These are phyloP conservation scores for Telmatochromis sp. DNA, from an alignment of 2,113 vertebrate genomes.

Conservation along the genomic window DNA sequence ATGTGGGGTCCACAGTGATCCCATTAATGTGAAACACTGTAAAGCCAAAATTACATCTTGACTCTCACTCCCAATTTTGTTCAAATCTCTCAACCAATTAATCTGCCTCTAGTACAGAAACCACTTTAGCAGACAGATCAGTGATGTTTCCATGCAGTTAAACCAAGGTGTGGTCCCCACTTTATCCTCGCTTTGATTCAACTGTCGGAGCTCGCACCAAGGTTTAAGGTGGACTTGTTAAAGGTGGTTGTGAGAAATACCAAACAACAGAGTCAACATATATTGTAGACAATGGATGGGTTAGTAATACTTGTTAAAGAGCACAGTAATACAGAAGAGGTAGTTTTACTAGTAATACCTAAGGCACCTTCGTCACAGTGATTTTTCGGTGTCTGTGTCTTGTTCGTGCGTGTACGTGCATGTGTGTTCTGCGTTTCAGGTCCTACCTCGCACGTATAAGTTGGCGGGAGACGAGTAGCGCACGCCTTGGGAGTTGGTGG, in stretches of 20 bases:
- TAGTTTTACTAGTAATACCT: not conserved
- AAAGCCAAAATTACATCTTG: not conserved
- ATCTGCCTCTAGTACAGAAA: conserved; percentile 55
- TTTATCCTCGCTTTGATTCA: not conserved
- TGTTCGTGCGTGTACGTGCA: not conserved
- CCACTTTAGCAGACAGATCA: conserved; percentile 47
- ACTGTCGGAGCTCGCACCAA: conserved; percentile 20
- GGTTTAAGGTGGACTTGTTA: conserved; percentile 61
- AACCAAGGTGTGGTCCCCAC: conserved; percentile 41
- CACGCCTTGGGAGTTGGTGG: conserved; percentile 92
- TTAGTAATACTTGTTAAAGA: conserved; percentile 58
- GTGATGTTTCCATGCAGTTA: conserved; percentile 63
- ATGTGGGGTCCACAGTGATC: not conserved
- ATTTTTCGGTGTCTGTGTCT: not conserved
- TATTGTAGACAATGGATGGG: conserved; percentile 62
- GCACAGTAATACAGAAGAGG: conserved; percentile 24
- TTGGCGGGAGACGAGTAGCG: conserved; percentile 97
- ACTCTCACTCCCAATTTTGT: not conserved
- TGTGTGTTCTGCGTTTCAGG: conserved; percentile 40
- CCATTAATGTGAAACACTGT: not conserved
- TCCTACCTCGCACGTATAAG: conserved; percentile 99
- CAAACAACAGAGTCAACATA: conserved; percentile 55
- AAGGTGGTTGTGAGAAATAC: conserved; percentile 50
- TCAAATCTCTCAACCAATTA: not conserved
- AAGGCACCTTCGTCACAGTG: conserved; percentile 1